These are phyloP conservation scores for Glaucidium brasilianum DNA, from an alignment of 2,113 vertebrate genomes.

Conservation along the genomic window DNA sequence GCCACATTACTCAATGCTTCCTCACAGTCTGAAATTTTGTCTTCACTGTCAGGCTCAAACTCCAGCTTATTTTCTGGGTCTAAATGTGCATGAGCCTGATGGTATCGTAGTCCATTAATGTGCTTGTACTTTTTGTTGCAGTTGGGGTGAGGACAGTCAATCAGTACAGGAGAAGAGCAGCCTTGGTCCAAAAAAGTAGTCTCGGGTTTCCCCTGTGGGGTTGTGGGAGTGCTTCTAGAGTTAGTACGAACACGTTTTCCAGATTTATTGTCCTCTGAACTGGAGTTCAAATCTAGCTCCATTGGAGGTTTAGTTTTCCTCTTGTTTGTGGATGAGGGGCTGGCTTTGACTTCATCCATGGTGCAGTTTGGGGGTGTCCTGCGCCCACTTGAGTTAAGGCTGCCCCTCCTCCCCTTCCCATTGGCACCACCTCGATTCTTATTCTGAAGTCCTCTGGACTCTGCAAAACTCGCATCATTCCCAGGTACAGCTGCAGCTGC, in stretches of 20 bases:
- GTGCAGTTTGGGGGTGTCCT: conserved; percentile 89
- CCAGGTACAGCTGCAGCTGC: conserved; percentile 78
- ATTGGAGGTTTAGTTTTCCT: conserved; percentile 91
- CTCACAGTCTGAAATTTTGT: conserved; percentile 94
- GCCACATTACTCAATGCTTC: conserved; percentile 83
- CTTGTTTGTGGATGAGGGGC: conserved; percentile 84
- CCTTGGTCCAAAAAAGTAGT: conserved; percentile 91
- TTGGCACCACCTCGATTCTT: conserved; percentile 90
- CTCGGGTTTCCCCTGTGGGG: conserved; percentile 92
- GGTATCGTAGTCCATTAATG: conserved; percentile 96
- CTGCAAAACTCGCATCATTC: conserved; percentile 78
- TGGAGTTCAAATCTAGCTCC: conserved; percentile 90
- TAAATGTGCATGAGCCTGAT: conserved; percentile 96
- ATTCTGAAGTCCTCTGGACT: conserved; percentile 88
- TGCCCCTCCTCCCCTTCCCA: conserved; percentile 90
- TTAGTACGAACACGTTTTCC: conserved; percentile 93
- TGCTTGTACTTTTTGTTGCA: conserved; percentile 99
- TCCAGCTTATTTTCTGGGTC: conserved; percentile 92
- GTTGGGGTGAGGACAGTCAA: conserved; percentile 97
- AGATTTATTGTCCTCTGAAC: conserved; percentile 87
- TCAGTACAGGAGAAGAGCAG: conserved; percentile 91
- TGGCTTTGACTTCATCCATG: conserved; percentile 90
- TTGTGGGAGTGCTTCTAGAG: conserved; percentile 93
- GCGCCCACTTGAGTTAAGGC: conserved; percentile 89
- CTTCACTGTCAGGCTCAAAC: conserved; percentile 91